Evolutionary conservation across 2,797 vertebrate genomes (phyloP).

Genomic region (Xiphorhynchus erythropygius): DNA sequence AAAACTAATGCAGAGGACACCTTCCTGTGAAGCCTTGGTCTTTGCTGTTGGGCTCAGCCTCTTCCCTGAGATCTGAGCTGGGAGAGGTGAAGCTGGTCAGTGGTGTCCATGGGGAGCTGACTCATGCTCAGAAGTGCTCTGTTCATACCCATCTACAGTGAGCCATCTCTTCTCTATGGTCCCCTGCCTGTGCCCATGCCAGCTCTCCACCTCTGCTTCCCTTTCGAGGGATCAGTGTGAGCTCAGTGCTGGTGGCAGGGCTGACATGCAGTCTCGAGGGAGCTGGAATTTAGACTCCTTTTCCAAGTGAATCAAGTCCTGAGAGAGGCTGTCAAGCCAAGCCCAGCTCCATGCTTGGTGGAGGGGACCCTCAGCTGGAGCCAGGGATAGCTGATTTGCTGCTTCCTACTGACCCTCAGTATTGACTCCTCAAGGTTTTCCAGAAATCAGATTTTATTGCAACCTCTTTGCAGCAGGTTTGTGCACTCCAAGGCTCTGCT

Average conservation of each 20-base stretch:
- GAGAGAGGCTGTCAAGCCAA: neutral
- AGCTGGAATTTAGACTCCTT: neutral
- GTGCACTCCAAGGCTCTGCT: neutral
- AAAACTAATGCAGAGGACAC: neutral
- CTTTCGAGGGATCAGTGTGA: neutral
- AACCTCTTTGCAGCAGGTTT: neutral
- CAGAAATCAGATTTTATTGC: neutral
- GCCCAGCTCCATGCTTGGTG: neutral
- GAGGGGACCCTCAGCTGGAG: neutral
- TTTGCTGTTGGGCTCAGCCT: neutral
- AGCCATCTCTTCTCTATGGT: neutral
- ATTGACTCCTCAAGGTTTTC: neutral
- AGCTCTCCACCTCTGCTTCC: neutral
- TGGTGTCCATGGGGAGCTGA: neutral
- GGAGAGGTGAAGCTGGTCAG: neutral
- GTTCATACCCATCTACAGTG: neutral
- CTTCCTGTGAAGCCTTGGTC: fast-evolving
- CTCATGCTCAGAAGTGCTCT: neutral
- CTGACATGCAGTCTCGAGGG: neutral
- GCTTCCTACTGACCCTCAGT: neutral
- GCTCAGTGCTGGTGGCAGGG: neutral
- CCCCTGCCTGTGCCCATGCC: neutral
- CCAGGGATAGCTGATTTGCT: neutral
- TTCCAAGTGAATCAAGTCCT: neutral
- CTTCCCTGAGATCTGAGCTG: neutral